These are phyloP conservation scores for Corythornis cristatus DNA, from an alignment of 2,113 vertebrate genomes.

Conservation along the genomic window DNA sequence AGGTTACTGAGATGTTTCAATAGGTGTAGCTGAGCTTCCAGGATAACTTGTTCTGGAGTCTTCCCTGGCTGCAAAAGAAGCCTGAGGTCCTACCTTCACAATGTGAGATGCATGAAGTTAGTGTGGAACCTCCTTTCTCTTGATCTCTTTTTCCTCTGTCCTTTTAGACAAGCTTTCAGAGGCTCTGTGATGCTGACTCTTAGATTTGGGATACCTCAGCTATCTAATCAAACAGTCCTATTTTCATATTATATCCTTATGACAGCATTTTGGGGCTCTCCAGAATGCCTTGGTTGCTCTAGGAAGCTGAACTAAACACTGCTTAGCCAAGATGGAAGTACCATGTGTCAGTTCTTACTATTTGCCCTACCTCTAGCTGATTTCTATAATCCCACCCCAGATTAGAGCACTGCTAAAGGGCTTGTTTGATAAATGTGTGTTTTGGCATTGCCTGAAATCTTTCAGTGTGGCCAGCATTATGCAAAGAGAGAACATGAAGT, in stretches of 20 bases:
- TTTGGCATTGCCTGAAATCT: neutral
- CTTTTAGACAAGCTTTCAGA: neutral
- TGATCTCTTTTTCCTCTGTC: neutral
- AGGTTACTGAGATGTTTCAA: neutral
- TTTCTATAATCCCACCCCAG: neutral
- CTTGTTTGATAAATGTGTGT: neutral
- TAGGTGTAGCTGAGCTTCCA: neutral
- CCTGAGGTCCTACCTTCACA: neutral
- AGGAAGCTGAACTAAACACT: neutral
- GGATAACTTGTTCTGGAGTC: neutral
- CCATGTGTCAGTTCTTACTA: neutral
- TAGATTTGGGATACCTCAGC: neutral
- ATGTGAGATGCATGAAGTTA: neutral
- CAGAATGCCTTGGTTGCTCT: neutral
- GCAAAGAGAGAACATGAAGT: neutral
- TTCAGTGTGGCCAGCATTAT: neutral
- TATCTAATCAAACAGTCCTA: neutral
- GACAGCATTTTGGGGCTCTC: neutral
- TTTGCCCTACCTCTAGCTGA: neutral
- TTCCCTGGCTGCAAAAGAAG: neutral
- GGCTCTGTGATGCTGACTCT: neutral
- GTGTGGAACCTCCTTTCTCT: neutral
- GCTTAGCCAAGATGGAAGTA: neutral
- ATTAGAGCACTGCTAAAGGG: neutral
- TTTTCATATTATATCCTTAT: neutral